These are phyloP conservation scores for Fragum sueziense DNA, from an alignment of 2,888 invertebrate species.

Conservation along the genomic window DNA sequence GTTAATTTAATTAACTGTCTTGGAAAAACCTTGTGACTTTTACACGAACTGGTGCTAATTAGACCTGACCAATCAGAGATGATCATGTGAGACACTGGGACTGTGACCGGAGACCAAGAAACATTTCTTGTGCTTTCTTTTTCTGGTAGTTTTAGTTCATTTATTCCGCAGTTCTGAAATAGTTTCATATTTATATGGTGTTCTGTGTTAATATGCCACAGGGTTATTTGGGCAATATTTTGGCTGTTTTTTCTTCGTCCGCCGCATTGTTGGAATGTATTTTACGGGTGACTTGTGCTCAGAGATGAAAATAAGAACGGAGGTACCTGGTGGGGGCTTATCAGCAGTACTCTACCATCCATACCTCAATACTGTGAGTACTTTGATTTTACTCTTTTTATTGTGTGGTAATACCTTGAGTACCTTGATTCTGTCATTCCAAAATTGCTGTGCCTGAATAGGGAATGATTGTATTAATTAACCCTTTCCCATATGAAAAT, in stretches of 20 bases:
- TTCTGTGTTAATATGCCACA: slow-evolving; percentile 21
- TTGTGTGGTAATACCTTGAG: no score
- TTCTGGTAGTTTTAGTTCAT: background rate
- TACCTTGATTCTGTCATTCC: no score
- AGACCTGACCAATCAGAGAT: slow-evolving; percentile 13
- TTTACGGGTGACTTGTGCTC: slow-evolving; percentile 48
- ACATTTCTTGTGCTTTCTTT: background rate
- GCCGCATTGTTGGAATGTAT: slow-evolving; percentile 57
- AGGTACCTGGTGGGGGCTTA: slow-evolving; percentile 42
- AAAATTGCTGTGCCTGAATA: no score
- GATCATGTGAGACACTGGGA: background rate
- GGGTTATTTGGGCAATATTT: slow-evolving; percentile 10
- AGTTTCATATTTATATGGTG: slow-evolving; percentile 5
- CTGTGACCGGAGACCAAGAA: no score
- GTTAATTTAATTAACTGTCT: slow-evolving; percentile 10
- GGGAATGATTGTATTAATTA: no score
- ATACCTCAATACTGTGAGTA: slow-evolving; percentile 35
- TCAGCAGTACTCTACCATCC: slow-evolving; percentile 46
- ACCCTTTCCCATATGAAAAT: no score
- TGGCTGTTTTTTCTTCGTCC: background rate
- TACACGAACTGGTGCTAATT: slow-evolving; percentile 10
- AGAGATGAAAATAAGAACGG: slow-evolving; percentile 57
- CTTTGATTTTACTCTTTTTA: background rate
- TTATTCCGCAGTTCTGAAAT: background rate
- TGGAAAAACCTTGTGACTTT: slow-evolving; percentile 17